A percentile compares a stretch with the other conserved stretches of the same genome.
Conservation (phyloP, 2,113 vertebrate species). For the Cheirogaleus medius region DNA sequence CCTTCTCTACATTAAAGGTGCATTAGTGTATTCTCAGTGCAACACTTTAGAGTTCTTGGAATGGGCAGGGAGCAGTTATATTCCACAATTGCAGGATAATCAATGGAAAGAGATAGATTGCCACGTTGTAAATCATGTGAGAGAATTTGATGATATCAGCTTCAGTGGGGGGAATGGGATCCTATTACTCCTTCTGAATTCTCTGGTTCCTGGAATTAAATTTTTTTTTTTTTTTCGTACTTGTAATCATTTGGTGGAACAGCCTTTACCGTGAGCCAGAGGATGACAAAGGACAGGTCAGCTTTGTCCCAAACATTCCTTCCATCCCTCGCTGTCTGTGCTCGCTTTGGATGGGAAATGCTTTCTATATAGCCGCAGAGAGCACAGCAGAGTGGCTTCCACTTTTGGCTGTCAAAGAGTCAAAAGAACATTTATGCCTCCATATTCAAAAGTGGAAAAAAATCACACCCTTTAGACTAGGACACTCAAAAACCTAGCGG, state of each 20-base stretch:
- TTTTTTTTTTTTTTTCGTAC: not conserved
- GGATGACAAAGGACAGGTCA: not conserved
- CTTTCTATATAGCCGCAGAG: not conserved
- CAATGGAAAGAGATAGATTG: slow-evolving; percentile 56
- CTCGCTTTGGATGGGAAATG: not conserved
- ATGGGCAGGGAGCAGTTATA: slow-evolving; percentile 1
- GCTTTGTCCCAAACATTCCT: not conserved
- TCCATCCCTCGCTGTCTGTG: rapidly evolving
- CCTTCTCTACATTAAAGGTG: slow-evolving; percentile 53
- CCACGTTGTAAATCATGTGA: slow-evolving; percentile 51
- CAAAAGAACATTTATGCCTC: not conserved
- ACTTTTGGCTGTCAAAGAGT: not conserved
- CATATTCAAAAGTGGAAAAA: not conserved
- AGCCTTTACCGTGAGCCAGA: not conserved
- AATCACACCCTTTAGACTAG: slow-evolving; percentile 21
- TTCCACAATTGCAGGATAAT: slow-evolving; percentile 30
- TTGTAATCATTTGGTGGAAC: not conserved
- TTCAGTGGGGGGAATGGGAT: not conserved
- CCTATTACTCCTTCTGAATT: slow-evolving; percentile 42
- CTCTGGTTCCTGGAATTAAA: slow-evolving; percentile 58
- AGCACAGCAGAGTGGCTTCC: not conserved
- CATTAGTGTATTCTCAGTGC: slow-evolving; percentile 39
- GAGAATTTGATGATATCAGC: slow-evolving; percentile 31
- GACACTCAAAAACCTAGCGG: not conserved
- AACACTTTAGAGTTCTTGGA: slow-evolving; percentile 48